These are phyloP conservation scores for Pluvianellus socialis DNA, from an alignment of 2,113 vertebrate genomes.

Conservation along the genomic window DNA sequence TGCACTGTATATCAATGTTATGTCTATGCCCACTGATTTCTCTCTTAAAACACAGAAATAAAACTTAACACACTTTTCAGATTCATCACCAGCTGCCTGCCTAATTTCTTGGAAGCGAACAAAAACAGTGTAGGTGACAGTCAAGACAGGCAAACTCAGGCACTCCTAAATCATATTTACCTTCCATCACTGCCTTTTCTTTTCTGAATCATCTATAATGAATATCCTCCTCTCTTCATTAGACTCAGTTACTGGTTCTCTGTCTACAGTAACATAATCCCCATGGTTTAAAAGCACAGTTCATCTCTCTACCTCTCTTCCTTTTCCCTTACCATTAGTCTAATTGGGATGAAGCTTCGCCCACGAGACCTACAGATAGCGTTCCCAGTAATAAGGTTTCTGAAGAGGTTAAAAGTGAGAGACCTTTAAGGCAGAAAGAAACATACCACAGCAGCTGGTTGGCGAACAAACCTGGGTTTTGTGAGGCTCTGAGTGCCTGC, in stretches of 20 bases:
- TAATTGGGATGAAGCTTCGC: conserved; percentile 13
- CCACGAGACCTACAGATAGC: not conserved
- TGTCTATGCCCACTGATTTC: not conserved
- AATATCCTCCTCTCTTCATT: not conserved
- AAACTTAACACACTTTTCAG: not conserved
- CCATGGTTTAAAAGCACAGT: not conserved
- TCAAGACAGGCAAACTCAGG: not conserved
- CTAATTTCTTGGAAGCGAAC: not conserved
- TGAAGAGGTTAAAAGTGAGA: not conserved
- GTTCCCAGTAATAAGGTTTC: not conserved
- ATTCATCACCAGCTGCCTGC: not conserved
- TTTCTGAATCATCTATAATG: conserved; percentile 41
- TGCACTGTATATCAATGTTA: not conserved
- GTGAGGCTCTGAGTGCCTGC: not conserved
- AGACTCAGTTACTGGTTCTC: conserved; percentile 26
- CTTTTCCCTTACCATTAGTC: not conserved
- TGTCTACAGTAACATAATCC: conserved; percentile 12
- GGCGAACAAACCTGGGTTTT: not conserved
- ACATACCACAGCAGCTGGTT: not conserved
- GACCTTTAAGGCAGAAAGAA: not conserved
- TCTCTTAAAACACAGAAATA: not conserved
- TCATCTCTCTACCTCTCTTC: not conserved
- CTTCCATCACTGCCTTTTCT: not conserved
- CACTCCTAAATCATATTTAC: not conserved
- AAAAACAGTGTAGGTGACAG: conserved; percentile 13